phyloP scores from a whole-genome alignment of 2,797 vertebrate species.

The Otolemur crassicaudatus region DNA sequence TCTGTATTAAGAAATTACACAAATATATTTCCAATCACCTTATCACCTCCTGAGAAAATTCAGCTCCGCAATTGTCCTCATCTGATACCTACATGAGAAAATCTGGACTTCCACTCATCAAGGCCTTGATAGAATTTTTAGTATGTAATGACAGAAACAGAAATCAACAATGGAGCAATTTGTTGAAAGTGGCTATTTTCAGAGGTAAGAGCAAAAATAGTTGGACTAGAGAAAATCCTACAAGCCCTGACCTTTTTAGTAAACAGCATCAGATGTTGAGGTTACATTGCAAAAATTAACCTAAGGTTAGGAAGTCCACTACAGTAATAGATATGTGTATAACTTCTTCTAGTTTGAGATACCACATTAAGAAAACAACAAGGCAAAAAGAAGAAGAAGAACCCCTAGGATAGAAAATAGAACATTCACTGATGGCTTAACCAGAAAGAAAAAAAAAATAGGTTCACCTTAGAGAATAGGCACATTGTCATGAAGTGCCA shows the following conservation, averaged over 20 bases:
- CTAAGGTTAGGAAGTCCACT: not conserved
- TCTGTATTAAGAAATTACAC: not conserved
- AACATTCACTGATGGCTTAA: not conserved
- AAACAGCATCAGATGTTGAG: slow-evolving; percentile 3
- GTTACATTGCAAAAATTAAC: not conserved
- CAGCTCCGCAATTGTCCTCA: not conserved
- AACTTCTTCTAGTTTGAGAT: not conserved
- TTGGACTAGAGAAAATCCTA: not conserved
- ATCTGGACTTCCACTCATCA: not conserved
- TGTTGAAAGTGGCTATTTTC: not conserved
- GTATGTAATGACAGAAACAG: not conserved
- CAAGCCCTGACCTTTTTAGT: not conserved
- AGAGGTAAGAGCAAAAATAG: not conserved
- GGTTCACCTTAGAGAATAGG: not conserved
- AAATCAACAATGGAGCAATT: not conserved
- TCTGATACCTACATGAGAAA: not conserved
- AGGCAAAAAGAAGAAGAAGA: not conserved
- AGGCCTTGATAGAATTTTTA: not conserved
- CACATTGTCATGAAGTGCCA: not conserved
- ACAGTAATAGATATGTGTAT: not conserved
- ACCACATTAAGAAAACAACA: not conserved
- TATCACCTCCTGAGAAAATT: not conserved
- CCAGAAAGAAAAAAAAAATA: not conserved
- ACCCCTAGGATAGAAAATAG: not conserved
- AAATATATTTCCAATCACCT: not conserved